phyloP scores from a whole-genome alignment of 2,888 invertebrate species.

The Leucophenga montana region DNA sequence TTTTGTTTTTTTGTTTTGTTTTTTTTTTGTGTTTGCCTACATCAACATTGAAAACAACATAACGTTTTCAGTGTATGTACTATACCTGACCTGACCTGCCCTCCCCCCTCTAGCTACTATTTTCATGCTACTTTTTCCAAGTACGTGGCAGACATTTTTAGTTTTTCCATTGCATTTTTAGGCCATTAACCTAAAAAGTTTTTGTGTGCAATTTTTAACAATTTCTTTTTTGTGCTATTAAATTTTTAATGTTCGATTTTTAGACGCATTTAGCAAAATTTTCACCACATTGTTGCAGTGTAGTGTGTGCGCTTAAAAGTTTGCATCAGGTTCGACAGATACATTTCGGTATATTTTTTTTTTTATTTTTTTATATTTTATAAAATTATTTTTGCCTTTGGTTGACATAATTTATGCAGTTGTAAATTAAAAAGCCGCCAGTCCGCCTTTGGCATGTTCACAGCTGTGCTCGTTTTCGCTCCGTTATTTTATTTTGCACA shows the following conservation, averaged over 20 bases:
- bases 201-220: background rate
- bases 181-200: conserved; percentile 16
- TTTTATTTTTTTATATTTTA: background rate
- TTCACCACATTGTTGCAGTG: background rate
- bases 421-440: too few species aligned
- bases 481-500: too few species aligned
- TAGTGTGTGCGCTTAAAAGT: background rate
- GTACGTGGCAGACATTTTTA: background rate
- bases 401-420: background rate
- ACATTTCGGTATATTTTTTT: background rate
- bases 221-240: conserved; percentile 5
- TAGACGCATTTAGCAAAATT: background rate
- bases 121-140: conserved; percentile 3
- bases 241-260: conserved; percentile 8
- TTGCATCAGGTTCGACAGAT: background rate
- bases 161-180: background rate
- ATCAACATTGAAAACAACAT: background rate
- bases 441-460: background rate
- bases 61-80: conserved; percentile 21
- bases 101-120: background rate
- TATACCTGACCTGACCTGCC: background rate
- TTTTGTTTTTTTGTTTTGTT: background rate
- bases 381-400: background rate
- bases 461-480: too few species aligned
- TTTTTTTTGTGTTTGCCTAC: background rate